phyloP scores from a whole-genome alignment of 2,797 vertebrate species.

The Pseudochaenichthys georgianus region DNA sequence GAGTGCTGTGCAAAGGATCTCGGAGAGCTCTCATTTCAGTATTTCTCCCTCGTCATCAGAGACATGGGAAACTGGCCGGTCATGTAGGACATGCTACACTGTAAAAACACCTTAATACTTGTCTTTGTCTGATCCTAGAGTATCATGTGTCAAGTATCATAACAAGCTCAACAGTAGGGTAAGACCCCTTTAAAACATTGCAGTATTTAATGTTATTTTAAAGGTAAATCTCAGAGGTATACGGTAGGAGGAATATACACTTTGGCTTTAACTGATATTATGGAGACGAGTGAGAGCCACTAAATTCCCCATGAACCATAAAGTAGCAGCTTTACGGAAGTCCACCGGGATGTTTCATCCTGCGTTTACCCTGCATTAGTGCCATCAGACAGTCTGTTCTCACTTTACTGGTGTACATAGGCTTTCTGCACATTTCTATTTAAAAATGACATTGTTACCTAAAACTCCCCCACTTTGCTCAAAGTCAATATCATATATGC shows the following conservation, averaged over 20 bases:
- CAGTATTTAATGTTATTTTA: slow-evolving; percentile 34
- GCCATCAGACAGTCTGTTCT: slow-evolving; percentile 4
- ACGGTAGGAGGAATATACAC: slow-evolving; percentile 1
- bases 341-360: slow-evolving; percentile 3
- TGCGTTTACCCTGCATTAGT: slow-evolving; percentile 11
- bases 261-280: slow-evolving; percentile 19
- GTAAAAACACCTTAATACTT: slow-evolving; percentile 22
- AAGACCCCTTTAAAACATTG: slow-evolving; percentile 43
- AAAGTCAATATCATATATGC: background rate
- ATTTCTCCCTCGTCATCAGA: slow-evolving; percentile 8
- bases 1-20: slow-evolving; percentile 29
- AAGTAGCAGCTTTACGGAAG: slow-evolving; percentile 18
- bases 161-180: background rate
- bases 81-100: slow-evolving; percentile 18
- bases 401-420: background rate
- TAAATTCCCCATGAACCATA: slow-evolving; percentile 9
- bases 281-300: slow-evolving; percentile 23
- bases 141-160: too few species aligned
- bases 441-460: background rate
- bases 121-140: background rate
- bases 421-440: slow-evolving; percentile 3
- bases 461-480: background rate
- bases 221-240: slow-evolving; percentile 25
- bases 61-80: slow-evolving; percentile 21
- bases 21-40: slow-evolving; percentile 45